phyloP scores from a whole-genome alignment of 2,888 invertebrate genomes.

The Sialis fuliginosa region DNA sequence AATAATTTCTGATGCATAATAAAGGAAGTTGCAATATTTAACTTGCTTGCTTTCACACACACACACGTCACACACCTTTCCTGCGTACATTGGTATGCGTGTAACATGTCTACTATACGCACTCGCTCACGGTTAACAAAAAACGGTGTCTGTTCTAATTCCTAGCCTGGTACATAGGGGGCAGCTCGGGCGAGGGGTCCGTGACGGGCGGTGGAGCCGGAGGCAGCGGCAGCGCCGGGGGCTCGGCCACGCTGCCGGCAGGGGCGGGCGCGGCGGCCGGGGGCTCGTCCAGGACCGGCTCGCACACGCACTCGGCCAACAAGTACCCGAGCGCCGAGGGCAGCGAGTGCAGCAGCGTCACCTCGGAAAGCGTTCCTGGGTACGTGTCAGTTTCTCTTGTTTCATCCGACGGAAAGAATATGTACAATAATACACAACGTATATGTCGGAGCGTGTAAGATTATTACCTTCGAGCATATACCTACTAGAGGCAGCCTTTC shows the following conservation, averaged over 20 bases:
- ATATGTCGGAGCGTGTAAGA: too few relatives aligned
- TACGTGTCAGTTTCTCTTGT: constrained; percentile 18
- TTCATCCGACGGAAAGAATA: too few relatives aligned
- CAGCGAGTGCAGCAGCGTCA: constrained; percentile 74
- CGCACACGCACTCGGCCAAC: constrained; percentile 23
- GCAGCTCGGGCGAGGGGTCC: constrained; percentile 19
- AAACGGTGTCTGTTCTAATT: constrained; percentile 11
- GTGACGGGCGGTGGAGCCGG: constrained; percentile 12
- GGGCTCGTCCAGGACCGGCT: constrained; percentile 20
- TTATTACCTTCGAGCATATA: too few relatives aligned
- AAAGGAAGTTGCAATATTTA: too few relatives aligned
- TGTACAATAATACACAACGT: too few relatives aligned
- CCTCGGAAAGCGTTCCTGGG: constrained; percentile 63
- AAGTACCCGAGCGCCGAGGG: constrained; percentile 69
- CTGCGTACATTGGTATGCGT: not conserved
- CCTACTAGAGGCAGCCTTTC: too few relatives aligned
- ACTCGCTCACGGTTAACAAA: not conserved
- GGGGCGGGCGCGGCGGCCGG: constrained; percentile 33
- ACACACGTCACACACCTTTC: not conserved
- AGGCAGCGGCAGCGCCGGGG: constrained; percentile 25
- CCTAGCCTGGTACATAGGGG: constrained; percentile 31
- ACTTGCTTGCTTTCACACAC: not conserved
- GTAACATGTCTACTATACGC: not conserved
- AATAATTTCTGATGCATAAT: not conserved
- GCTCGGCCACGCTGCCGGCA: constrained; percentile 48